These are phyloP conservation scores for Drosophila leonis DNA, from an alignment of 2,888 invertebrate genomes.

Conservation along the genomic window DNA sequence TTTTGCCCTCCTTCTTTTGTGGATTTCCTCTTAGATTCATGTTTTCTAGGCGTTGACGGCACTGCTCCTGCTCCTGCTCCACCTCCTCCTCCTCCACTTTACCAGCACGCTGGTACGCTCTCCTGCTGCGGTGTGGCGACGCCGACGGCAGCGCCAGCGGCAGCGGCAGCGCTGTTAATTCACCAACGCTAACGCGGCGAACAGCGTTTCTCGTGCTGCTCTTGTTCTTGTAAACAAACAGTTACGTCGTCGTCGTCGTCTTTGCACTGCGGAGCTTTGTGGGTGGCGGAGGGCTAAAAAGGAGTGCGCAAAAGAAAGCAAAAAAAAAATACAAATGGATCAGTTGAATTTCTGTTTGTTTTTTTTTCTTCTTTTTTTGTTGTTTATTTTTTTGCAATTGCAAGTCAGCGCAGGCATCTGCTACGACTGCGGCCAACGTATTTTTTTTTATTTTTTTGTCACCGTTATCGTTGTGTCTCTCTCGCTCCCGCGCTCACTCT, in stretches of 20 bases:
- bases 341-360: conserved; percentile 8
- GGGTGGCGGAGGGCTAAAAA: conserved; percentile 12
- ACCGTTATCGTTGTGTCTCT: conserved; percentile 7
- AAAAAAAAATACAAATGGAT: background rate
- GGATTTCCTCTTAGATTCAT: conserved; percentile 86
- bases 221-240: conserved; percentile 47
- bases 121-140: conserved; percentile 36
- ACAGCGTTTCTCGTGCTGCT: conserved; percentile 19
- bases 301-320: conserved; percentile 1
- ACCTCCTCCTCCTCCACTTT: conserved; percentile 79
- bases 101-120: conserved; percentile 55
- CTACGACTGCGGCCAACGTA: conserved; percentile 19
- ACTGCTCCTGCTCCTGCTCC: conserved; percentile 78
- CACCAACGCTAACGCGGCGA: conserved; percentile 24
- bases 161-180: conserved; percentile 37
- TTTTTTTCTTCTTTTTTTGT: background rate
- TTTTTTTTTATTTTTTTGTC: conserved; percentile 38
- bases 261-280: conserved; percentile 11
- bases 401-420: conserved; percentile 52
- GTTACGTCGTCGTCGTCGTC: conserved; percentile 4
- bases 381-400: conserved; percentile 39
- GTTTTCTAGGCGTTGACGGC: conserved; percentile 76
- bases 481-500: conserved; percentile 1
- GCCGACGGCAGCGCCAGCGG: conserved; percentile 31
- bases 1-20: conserved; percentile 97